These are phyloP conservation scores for Pristionchus fissidentatus DNA, from an alignment of 2,888 invertebrate genomes.

Conservation along the genomic window DNA sequence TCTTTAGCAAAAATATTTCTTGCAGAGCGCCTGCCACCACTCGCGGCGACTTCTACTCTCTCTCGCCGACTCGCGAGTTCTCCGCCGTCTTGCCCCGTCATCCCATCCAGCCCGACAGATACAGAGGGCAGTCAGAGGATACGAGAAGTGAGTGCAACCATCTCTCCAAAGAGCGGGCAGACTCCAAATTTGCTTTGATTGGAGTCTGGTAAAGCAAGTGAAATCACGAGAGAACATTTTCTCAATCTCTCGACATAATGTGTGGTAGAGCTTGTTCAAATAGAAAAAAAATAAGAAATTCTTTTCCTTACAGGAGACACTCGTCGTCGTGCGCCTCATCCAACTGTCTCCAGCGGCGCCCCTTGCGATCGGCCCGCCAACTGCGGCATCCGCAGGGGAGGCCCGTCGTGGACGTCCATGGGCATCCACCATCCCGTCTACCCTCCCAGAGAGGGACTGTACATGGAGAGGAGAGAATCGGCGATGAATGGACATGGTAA, in stretches of 20 bases:
- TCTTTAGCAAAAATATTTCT: no score
- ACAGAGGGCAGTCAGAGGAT: constrained; percentile 28
- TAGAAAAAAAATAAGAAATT: neutral
- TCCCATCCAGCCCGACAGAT: constrained; percentile 22
- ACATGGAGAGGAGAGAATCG: constrained; percentile 16
- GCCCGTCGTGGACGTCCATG: constrained; percentile 41
- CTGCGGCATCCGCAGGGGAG: constrained; percentile 35
- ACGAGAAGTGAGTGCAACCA: neutral
- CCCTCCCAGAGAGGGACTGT: constrained; percentile 32
- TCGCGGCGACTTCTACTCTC: constrained; percentile 40
- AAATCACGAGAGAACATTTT: no score
- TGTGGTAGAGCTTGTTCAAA: neutral
- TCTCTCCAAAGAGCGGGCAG: neutral
- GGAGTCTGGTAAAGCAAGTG: neutral
- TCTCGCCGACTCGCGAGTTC: constrained; percentile 47
- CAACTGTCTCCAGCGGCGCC: neutral
- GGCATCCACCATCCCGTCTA: constrained; percentile 48
- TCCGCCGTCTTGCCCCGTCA: constrained; percentile 21
- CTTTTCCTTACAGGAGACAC: neutral
- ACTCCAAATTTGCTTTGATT: neutral
- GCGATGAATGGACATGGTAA: constrained; percentile 20
- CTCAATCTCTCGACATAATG: neutral
- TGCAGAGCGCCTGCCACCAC: constrained; percentile 4
- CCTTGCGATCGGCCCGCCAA: constrained; percentile 33
- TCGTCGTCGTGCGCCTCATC: constrained; percentile 8